Base-by-base conservation (phyloP, 2,113 vertebrate genomes). In the Mesitornis unicolor region DNA sequence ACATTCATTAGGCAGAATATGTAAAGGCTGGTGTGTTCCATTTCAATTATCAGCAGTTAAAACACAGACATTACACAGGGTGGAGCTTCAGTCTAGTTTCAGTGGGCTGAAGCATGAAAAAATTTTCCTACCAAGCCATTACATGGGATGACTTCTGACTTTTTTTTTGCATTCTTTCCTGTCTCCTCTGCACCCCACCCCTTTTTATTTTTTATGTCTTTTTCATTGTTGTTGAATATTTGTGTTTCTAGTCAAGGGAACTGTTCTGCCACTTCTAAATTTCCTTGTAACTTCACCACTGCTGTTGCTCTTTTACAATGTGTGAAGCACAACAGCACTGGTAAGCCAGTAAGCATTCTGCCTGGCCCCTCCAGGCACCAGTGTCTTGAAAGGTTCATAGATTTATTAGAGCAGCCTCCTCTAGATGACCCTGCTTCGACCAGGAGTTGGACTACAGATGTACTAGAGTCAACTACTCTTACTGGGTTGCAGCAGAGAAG, bases 1-100 rank as follows among this genome's bases (percentile, higher is more conserved):
- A 97, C 97, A 95, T 98, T 97, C 97, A 97, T 97, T 97, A 98
- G 78, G 87, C 89, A 79, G 95, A 85, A 90, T 96, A 97, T 98
- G 96, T 87, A 90, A 97, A 96, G 59, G 78, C 75, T 94, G 90
- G 53, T 94, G 87, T 92, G 96, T 97, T 97, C 87, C 86, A 92
- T 97, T 98, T 96, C 95, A 93, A 80, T 94, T 97, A 96, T 97
- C 96, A 89, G 75, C 94, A 81, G 95, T 92, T 93, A 90, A 96
- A 97, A 95, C 73, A 80, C 56, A 91, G 93, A 88, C 89, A 90
- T 94, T 93, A 69, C 67, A 40, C 40, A 13, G 85, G 96, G 97
- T 87, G 90, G 80, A 90, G 89, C 51, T 89, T 96, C 94, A 94
- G 89, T 70, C 87, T 76, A 93, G 89, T 97, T 97, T 92, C 97